Evolutionary conservation across 2,113 vertebrate species (phyloP), one percentile per base, ranked within the genome.

Genomic region (Cromileptes altivelis): DNA sequence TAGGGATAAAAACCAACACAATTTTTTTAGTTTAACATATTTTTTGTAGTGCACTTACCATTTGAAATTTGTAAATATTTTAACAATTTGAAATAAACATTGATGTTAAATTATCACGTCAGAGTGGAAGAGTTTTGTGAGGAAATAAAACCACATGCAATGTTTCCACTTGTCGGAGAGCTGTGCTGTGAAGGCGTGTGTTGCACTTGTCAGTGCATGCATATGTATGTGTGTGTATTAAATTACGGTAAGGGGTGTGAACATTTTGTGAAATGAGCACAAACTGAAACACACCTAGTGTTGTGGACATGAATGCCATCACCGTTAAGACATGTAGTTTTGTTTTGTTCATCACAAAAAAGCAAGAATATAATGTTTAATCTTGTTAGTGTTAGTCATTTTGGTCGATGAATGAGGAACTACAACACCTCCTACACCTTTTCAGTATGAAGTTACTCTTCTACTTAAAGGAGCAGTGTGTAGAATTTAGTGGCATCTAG

Each of bases 31-130:
- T 75, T 83, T 86, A 78, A 80, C 14, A 1, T 70, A 53, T 73
- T 85, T 37, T 75, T 85, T 52, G 70, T 79, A 89, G 74, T 85
- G 84, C 90, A 92, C 88, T 91, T 92, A 77, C 37, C 21, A 71
- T 81, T 87, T 45, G 18, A 52, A 81, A 70, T 73, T 86, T 93
- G 90, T 92, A 92, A 91, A 94, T 93, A 92, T 83, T 81, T 56
- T n/a, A 58, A 68, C 30, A 60, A 37, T 18, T 14, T 79, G 15
- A 90, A 94, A 93, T 93, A 94, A 93, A 94, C 77, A 62, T 50
- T 85, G 67, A 70, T 91, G 80, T 89, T 93, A 86, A 88, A 78
- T 91, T 91, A 92, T 91, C 79, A 64, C 5, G 15, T 62, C 50
- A 55, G 70, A 49, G 80, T 79, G 75, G 63, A 81, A 80, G 10